Percentiles rank a stretch among this genome's conserved stretches.
Evolutionary conservation across 2,797 vertebrate species (phyloP).

Genomic region (Pseudomugil gertrudae): DNA sequence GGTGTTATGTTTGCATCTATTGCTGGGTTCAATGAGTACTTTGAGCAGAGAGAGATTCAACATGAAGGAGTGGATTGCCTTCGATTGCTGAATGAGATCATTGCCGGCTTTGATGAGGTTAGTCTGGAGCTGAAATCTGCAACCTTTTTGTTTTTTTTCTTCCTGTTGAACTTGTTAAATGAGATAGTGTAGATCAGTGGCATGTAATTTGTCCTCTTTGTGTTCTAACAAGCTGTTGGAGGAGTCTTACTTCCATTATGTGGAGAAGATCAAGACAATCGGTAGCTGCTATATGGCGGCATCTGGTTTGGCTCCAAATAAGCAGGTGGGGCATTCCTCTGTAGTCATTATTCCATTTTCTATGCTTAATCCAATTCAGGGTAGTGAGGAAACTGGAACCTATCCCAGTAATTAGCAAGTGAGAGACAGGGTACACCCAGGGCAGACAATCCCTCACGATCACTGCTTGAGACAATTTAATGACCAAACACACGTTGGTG

Average conservation of each 20-base stretch:
- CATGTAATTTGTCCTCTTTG: constrained; percentile 3
- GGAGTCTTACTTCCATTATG: constrained; percentile 81
- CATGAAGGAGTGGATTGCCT: constrained; percentile 84
- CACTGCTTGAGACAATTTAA: too few species aligned
- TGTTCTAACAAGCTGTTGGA: constrained; percentile 74
- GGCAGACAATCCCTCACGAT: too few species aligned
- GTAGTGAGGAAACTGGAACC: too few species aligned
- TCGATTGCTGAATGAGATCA: constrained; percentile 84
- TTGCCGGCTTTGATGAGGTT: constrained; percentile 83
- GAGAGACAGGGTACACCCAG: too few species aligned
- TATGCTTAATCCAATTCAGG: too few species aligned
- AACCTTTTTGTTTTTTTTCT: neutral
- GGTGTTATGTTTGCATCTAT: constrained; percentile 86
- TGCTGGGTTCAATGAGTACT: constrained; percentile 82
- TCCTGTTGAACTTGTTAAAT: neutral
- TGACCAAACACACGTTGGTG: too few species aligned
- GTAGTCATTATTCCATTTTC: too few species aligned
- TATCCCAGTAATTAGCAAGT: too few species aligned
- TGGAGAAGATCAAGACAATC: constrained; percentile 87
- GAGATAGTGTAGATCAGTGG: too few species aligned
- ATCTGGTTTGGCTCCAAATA: constrained; percentile 80
- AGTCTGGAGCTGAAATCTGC: constrained; percentile 4
- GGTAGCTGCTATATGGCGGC: constrained; percentile 86
- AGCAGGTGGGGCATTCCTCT: constrained; percentile 56
- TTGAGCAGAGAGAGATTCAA: constrained; percentile 82